Conservation (phyloP, 1,140 invertebrate species). For the Melitaea cinxia region DNA sequence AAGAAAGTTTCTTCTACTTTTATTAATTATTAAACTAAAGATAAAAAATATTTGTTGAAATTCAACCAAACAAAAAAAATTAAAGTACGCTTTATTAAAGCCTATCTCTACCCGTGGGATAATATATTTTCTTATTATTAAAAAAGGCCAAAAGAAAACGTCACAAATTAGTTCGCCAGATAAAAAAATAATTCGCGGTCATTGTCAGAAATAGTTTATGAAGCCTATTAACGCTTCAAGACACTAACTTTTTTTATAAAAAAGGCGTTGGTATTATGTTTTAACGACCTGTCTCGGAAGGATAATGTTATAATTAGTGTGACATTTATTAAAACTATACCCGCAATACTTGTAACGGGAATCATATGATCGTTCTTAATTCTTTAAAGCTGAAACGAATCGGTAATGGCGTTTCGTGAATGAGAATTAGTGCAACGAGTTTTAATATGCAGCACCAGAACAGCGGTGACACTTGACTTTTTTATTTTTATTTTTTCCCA, state of each 20-base stretch:
- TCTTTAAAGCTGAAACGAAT: slow-evolving; percentile 6
- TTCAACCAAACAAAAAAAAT: no score
- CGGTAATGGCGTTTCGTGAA: slow-evolving; percentile 5
- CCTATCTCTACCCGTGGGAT: no score
- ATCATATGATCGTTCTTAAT: not conserved
- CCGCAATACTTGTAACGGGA: not conserved
- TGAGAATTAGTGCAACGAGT: not conserved
- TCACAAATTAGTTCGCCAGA: no score
- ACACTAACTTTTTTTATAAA: not conserved
- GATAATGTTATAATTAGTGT: slow-evolving; percentile 6
- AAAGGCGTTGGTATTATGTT: not conserved
- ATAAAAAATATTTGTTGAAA: no score
- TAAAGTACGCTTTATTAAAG: no score
- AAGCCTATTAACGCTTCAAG: not conserved
- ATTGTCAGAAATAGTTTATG: not conserved
- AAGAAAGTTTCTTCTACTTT: no score
- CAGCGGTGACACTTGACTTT: not conserved
- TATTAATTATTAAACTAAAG: no score
- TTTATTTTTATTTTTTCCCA: not conserved
- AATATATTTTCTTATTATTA: no score
- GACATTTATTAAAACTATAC: slow-evolving; percentile 8
- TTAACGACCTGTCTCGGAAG: not conserved
- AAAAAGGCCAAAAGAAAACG: no score
- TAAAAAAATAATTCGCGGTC: not conserved
- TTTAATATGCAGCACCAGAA: not conserved